Evolutionary conservation across 2,888 invertebrate genomes (phyloP), one percentile per base, ranked within the genome.

Genomic region (Lacanobia wlatinum): DNA sequence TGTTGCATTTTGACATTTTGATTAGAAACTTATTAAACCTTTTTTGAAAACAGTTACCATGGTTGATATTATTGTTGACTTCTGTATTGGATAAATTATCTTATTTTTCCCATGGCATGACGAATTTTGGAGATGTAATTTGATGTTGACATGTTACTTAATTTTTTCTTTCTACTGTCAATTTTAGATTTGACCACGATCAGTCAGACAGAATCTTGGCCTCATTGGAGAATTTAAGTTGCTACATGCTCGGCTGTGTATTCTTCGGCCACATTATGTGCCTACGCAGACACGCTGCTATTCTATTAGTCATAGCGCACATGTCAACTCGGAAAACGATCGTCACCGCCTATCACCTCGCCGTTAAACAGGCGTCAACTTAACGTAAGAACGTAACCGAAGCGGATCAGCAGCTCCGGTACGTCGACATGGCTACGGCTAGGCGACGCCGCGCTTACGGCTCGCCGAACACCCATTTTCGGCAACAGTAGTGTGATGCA

Each of bases 1-100:
- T 93, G 63, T 72, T 87, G 77, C 91, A 91, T 88, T 88, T 89
- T 86, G 89, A 83, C 92, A 92, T 92, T 83, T 76, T 91, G 83
- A 76, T 73, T 52, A 69, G 55, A 67, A 73, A 59, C 76, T 70
- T 62, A 63, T 38, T 64, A 58, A 59, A 55, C 59, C 68, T 69
- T 67, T 80, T 65, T 63, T 70, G 70, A 74, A 77, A 67, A 66
- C 68, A 73, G 70, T 69, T 73, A 66, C 61, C 72, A 76, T 78
- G 69, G 55, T 81, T 80, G 75, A 59, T 52, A 53, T 63, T 53
- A 61, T 56, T 59, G 38, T 40, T 28, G 23, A 60, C 21, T 79
- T 73, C 70, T 78, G 64, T 78, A 73, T 64, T 55, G 23, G 52
- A 58, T 56, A 46, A 52, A 58, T 66, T 63, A 28, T 53, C 66